A percentile compares a stretch with the other conserved stretches of the same genome.
Conservation (phyloP, 23 tunicate genomes). For the Halocynthia aurantium region DNA sequence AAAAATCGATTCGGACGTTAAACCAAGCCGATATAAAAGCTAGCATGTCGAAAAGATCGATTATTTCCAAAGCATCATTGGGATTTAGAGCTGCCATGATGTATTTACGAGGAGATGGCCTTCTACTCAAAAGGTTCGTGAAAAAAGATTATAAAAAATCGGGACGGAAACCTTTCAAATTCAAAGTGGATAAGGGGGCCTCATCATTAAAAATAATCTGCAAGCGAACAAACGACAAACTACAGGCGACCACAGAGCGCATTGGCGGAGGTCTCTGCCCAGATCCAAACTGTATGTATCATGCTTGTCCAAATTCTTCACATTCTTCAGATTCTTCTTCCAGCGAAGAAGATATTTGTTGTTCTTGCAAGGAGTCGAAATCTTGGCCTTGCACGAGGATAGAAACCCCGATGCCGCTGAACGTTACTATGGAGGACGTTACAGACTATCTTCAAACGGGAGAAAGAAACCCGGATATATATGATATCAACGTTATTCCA, state of each 20-base stretch:
- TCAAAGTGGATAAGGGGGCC: not conserved
- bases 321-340: not conserved
- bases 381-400: constrained; percentile 10
- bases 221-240: not conserved
- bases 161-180: not conserved
- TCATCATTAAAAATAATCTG: not conserved
- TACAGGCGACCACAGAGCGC: not conserved
- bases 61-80: constrained; percentile 9
- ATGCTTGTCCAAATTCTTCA: not conserved
- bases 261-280: not conserved
- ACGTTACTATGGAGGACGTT: constrained; percentile 40
- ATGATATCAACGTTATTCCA: not conserved
- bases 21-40: constrained; percentile 1
- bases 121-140: constrained; percentile 22
- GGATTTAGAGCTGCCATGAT: constrained; percentile 32
- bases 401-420: not conserved
- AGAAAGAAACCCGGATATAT: not conserved
- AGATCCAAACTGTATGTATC: not conserved
- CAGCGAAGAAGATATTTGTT: not conserved
- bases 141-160: not conserved
- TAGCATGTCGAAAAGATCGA: not conserved
- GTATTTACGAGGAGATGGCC: constrained; percentile 76
- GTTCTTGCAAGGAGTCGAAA: not conserved
- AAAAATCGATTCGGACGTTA: not conserved
- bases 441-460: constrained; percentile 18